Evolutionary conservation across 2,888 invertebrate genomes (phyloP).

Genomic region (Eilema sororculum): DNA sequence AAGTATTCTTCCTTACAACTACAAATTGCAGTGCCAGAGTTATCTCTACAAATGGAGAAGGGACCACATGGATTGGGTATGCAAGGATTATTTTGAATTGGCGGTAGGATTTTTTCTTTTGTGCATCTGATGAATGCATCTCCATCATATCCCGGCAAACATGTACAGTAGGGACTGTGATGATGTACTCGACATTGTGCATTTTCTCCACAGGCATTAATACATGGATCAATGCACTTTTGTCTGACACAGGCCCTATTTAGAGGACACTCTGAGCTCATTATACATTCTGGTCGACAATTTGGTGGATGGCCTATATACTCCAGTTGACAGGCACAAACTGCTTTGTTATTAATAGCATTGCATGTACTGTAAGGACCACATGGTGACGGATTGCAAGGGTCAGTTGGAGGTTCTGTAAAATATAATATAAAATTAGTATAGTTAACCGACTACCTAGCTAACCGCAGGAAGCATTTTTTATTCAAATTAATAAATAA

Average conservation of each 20-base stretch:
- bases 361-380: constrained; percentile 92
- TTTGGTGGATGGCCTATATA: constrained; percentile 92
- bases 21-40: constrained; percentile 85
- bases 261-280: constrained; percentile 93
- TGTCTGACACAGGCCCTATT: constrained; percentile 92
- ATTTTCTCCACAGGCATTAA: constrained; percentile 90
- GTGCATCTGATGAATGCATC: constrained; percentile 90
- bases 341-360: constrained; percentile 88
- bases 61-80: constrained; percentile 91
- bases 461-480: neutral
- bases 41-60: constrained; percentile 88
- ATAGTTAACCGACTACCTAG: neutral
- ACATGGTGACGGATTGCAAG: constrained; percentile 92
- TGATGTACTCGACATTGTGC: constrained; percentile 91
- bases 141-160: constrained; percentile 90
- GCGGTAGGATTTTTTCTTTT: constrained; percentile 81
- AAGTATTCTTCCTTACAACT: constrained; percentile 89
- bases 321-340: constrained; percentile 90
- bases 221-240: constrained; percentile 94
- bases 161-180: constrained; percentile 91
- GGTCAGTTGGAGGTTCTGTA: constrained; percentile 81
- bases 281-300: constrained; percentile 93
- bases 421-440: constrained; percentile 9
- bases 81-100: constrained; percentile 84
- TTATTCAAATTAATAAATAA: neutral